Evolutionary conservation across 2,797 vertebrate species (phyloP).

Genomic region (Mastacembelus armatus): DNA sequence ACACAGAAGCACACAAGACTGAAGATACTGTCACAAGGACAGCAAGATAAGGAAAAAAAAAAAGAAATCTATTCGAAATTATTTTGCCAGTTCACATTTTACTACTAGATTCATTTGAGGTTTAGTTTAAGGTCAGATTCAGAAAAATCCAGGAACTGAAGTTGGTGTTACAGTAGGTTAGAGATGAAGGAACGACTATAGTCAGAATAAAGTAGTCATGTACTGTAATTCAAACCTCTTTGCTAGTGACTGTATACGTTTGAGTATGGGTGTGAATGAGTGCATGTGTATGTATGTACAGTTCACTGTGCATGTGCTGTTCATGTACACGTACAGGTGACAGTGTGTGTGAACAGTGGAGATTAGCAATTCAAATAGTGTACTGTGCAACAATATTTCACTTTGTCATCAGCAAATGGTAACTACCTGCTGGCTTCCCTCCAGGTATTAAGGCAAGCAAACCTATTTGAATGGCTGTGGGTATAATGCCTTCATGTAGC

Average conservation of each 20-base stretch:
- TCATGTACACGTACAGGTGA: constrained; percentile 39
- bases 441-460: constrained; percentile 69
- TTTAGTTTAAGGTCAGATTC: not conserved
- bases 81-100: not conserved
- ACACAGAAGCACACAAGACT: too few relatives aligned
- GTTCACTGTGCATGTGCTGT: constrained; percentile 7
- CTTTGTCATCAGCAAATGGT: constrained; percentile 75
- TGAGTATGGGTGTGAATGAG: too few relatives aligned
- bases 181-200: constrained; percentile 4
- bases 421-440: constrained; percentile 68
- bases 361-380: constrained; percentile 76
- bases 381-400: constrained; percentile 71
- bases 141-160: constrained; percentile 7
- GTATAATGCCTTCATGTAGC: constrained; percentile 41
- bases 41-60: not conserved
- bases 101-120: not conserved
- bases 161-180: constrained; percentile 1
- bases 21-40: not conserved
- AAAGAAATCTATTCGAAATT: not conserved
- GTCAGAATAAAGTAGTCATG: constrained; percentile 9
- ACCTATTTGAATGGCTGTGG: constrained; percentile 56
- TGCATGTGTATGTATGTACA: constrained; percentile 13
- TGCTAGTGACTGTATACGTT: constrained; percentile 12
- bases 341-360: constrained; percentile 44
- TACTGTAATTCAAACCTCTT: constrained; percentile 36